These are phyloP conservation scores for Tenebrosternarchus preto DNA, from an alignment of 2,113 vertebrate genomes.

Conservation along the genomic window DNA sequence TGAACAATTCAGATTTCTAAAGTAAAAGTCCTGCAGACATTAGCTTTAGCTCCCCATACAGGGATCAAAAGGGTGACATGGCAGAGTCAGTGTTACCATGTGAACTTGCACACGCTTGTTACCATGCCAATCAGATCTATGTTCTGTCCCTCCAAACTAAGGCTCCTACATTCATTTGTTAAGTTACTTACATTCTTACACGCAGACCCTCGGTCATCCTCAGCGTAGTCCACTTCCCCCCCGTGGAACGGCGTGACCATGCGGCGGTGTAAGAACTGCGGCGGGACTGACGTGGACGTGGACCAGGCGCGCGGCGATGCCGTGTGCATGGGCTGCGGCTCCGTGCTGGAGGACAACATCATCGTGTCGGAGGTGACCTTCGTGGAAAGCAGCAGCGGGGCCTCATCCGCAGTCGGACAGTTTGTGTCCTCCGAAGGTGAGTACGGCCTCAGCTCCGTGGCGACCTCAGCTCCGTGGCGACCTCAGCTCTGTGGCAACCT, in stretches of 20 bases:
- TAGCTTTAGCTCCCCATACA: too few species aligned
- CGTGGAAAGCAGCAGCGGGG: slow-evolving; percentile 89
- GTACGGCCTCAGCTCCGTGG: slow-evolving; percentile 43
- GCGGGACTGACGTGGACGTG: slow-evolving; percentile 89
- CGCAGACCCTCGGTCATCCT: not conserved
- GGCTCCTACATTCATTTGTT: too few species aligned
- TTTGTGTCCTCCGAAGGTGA: slow-evolving; percentile 92
- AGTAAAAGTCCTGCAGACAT: too few species aligned
- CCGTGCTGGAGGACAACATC: slow-evolving; percentile 97
- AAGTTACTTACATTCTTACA: too few species aligned
- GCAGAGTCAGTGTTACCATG: too few species aligned
- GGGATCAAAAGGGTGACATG: too few species aligned
- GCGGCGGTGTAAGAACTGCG: slow-evolving; percentile 85
- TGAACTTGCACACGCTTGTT: too few species aligned
- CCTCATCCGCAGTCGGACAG: slow-evolving; percentile 91
- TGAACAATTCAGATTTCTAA: too few species aligned
- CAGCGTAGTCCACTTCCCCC: not conserved
- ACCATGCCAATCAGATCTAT: too few species aligned
- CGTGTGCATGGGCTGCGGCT: slow-evolving; percentile 90
- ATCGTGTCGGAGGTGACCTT: slow-evolving; percentile 96
- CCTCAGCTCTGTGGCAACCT: not conserved
- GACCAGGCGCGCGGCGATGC: slow-evolving; percentile 91
- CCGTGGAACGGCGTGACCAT: slow-evolving; percentile 59
- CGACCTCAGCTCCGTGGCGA: too few species aligned
- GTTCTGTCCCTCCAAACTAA: too few species aligned